phyloP scores from a whole-genome alignment of 2,888 invertebrate species.

The Folsomia manolachei region DNA sequence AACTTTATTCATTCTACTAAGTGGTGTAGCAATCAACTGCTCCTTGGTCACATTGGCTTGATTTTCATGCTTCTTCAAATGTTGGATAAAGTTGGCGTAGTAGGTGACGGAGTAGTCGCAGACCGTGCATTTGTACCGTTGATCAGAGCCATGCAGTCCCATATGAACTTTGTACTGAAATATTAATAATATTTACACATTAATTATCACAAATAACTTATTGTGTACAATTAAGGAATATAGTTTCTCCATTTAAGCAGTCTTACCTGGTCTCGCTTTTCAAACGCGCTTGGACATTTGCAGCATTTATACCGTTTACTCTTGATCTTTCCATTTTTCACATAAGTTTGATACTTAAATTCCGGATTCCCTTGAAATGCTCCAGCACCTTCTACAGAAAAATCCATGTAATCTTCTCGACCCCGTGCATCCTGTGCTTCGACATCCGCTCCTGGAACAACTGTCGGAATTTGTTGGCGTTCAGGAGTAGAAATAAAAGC shows the following conservation, averaged over 20 bases:
- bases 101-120: slow-evolving; percentile 87
- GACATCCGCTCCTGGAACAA: background rate
- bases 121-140: slow-evolving; percentile 74
- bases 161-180: slow-evolving; percentile 79
- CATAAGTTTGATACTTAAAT: slow-evolving; percentile 70
- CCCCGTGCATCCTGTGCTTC: background rate
- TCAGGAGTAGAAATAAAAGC: background rate
- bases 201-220: too few relatives aligned
- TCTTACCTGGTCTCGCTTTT: slow-evolving; percentile 56
- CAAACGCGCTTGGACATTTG: slow-evolving; percentile 83
- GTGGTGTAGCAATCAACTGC: slow-evolving; percentile 32
- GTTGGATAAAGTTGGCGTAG: slow-evolving; percentile 78
- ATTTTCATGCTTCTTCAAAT: slow-evolving; percentile 68
- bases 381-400: slow-evolving; percentile 29
- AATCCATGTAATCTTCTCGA: background rate
- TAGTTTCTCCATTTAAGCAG: too few relatives aligned
- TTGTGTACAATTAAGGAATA: too few relatives aligned
- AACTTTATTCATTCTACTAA: slow-evolving; percentile 55
- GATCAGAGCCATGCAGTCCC: slow-evolving; percentile 77
- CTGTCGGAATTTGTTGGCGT: background rate
- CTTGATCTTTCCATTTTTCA: slow-evolving; percentile 71
- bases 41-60: slow-evolving; percentile 43
- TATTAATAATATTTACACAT: too few relatives aligned
- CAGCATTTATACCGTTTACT: slow-evolving; percentile 78
- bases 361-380: slow-evolving; percentile 67